phyloP scores from a whole-genome alignment of 2,113 vertebrate species.

The Tinamus guttatus region DNA sequence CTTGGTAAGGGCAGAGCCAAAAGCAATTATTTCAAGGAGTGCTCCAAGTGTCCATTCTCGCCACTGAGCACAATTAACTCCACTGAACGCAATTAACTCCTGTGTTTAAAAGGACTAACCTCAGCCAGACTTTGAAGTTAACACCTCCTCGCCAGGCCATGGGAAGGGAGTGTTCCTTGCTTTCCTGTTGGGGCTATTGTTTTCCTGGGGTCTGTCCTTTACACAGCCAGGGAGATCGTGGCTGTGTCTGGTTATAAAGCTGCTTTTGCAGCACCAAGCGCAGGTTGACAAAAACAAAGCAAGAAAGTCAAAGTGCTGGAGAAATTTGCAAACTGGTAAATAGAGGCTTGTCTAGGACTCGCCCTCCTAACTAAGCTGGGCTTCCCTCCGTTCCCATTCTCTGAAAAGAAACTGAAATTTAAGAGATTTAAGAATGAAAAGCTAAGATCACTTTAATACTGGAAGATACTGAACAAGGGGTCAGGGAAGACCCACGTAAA shows the following conservation, averaged over 20 bases:
- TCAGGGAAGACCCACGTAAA: neutral
- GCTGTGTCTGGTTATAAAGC: neutral
- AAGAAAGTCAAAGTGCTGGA: neutral
- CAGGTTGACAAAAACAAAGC: neutral
- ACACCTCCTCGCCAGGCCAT: slow-evolving; percentile 48
- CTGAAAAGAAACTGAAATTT: neutral
- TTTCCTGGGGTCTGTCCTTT: slow-evolving; percentile 42
- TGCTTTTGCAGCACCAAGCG: neutral
- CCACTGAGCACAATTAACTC: slow-evolving; percentile 16
- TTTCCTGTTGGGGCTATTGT: slow-evolving; percentile 58
- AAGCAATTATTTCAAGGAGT: neutral
- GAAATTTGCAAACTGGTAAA: neutral
- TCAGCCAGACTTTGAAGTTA: slow-evolving; percentile 48
- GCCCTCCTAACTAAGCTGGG: neutral
- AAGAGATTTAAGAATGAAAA: neutral
- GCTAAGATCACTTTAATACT: neutral
- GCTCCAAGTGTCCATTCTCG: neutral
- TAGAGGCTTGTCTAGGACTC: neutral
- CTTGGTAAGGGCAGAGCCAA: neutral
- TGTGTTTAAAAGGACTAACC: neutral
- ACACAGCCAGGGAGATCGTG: neutral
- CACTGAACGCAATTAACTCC: slow-evolving; percentile 13
- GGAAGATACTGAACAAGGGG: neutral
- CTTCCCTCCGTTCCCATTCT: neutral
- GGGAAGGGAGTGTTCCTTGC: slow-evolving; percentile 64